These are phyloP conservation scores for Streptopelia turtur DNA, from an alignment of 2,797 vertebrate species.

Conservation along the genomic window DNA sequence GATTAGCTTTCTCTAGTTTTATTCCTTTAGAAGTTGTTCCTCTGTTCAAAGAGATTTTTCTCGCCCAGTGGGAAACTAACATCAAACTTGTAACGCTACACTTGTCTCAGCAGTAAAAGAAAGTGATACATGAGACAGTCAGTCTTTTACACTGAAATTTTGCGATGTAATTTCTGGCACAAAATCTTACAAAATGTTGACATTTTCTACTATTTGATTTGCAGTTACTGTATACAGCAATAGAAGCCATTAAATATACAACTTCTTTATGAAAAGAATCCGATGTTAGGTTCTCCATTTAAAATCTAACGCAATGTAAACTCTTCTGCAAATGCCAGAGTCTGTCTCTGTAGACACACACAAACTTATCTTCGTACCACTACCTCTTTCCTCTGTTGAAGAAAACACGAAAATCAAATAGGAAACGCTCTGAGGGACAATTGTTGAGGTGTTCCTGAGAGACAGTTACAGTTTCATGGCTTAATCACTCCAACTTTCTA, in stretches of 20 bases:
- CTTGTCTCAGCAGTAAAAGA: not conserved
- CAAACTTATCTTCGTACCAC: not conserved
- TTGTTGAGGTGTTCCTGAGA: not conserved
- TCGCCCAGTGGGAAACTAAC: not conserved
- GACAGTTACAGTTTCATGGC: constrained; percentile 11
- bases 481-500: constrained; percentile 32
- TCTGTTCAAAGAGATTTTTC: not conserved
- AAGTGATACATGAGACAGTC: rapidly evolving
- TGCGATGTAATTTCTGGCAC: not conserved
- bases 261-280: not conserved
- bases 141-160: not conserved
- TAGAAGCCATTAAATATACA: not conserved
- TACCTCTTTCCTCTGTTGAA: not conserved
- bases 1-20: not conserved
- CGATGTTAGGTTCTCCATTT: not conserved
- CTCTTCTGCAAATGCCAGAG: not conserved
- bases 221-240: not conserved
- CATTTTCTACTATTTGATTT: not conserved
- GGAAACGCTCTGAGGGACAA: not conserved
- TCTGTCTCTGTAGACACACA: not conserved
- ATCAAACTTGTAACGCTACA: not conserved
- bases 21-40: not conserved
- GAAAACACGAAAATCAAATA: not conserved
- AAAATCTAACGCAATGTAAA: not conserved
- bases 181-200: not conserved